Evolutionary conservation across 2,888 invertebrate species (phyloP).

Genomic region (Candidula unifasciata): DNA sequence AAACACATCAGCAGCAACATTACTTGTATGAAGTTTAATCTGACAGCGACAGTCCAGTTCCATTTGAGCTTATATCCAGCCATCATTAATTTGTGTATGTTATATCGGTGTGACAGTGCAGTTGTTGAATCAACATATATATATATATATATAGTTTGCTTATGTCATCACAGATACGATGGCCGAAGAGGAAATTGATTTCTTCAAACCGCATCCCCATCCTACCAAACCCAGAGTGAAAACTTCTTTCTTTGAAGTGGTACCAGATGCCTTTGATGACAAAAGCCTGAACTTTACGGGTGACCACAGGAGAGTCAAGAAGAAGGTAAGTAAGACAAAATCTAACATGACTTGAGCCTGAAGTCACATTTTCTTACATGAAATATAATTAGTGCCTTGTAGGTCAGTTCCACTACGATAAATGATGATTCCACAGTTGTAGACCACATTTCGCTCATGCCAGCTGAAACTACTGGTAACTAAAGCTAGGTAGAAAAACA

Average conservation of each 20-base stretch:
- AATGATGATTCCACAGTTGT: too few species aligned
- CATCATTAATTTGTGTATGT: background rate
- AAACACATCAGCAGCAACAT: too few species aligned
- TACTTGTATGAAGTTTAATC: too few species aligned
- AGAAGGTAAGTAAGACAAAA: constrained; percentile 26
- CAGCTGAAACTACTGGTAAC: too few species aligned
- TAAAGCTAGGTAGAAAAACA: too few species aligned
- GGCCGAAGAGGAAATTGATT: constrained; percentile 67
- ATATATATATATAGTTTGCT: too few species aligned
- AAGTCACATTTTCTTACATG: too few species aligned
- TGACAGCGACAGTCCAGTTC: too few species aligned
- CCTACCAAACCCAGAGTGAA: constrained; percentile 65
- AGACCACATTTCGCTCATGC: too few species aligned
- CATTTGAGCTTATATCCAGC: background rate
- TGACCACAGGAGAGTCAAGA: constrained; percentile 56
- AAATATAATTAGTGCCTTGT: too few species aligned
- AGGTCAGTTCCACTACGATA: too few species aligned
- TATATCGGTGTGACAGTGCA: background rate
- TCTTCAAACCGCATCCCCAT: constrained; percentile 67
- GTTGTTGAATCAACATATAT: background rate
- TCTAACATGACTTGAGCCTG: background rate
- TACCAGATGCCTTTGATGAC: constrained; percentile 68
- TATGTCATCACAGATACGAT: constrained; percentile 46
- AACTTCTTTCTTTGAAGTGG: constrained; percentile 67
- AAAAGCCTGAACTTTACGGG: constrained; percentile 66